These are phyloP conservation scores for Agriopis aurantiaria DNA, from an alignment of 2,888 invertebrate species.

Conservation along the genomic window DNA sequence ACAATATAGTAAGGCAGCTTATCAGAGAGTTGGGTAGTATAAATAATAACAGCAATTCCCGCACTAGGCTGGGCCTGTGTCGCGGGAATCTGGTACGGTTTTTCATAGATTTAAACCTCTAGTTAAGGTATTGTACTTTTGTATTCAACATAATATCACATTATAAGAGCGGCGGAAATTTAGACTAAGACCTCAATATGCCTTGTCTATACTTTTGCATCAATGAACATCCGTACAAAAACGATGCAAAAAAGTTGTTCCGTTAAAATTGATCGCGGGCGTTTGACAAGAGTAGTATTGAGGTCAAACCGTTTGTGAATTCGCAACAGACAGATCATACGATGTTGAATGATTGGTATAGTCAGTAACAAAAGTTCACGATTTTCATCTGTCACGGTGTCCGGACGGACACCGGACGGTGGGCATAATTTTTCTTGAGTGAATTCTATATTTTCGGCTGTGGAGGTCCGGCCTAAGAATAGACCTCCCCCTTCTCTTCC, in stretches of 20 bases:
- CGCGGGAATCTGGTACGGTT: too few species aligned
- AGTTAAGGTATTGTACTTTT: too few species aligned
- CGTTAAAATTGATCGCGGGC: conserved; percentile 49
- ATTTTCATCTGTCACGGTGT: not conserved
- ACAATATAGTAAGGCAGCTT: too few species aligned
- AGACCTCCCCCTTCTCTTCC: too few species aligned
- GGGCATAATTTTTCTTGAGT: too few species aligned
- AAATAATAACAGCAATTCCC: too few species aligned
- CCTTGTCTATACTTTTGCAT: conserved; percentile 8
- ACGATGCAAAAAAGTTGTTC: conserved; percentile 44
- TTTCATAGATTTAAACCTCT: too few species aligned
- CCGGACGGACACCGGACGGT: too few species aligned
- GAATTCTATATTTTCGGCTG: too few species aligned
- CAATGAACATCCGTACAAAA: conserved; percentile 9
- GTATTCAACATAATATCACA: not conserved
- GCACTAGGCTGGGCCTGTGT: too few species aligned
- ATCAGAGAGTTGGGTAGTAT: too few species aligned
- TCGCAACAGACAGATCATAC: conserved; percentile 40
- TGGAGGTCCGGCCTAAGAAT: too few species aligned
- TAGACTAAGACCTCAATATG: not conserved
- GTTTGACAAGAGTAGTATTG: conserved; percentile 48
- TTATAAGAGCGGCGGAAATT: not conserved
- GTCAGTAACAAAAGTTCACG: conserved; percentile 9
- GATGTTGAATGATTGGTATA: conserved; percentile 33
- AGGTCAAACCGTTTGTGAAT: conserved; percentile 51